These are phyloP conservation scores for Aphidius gifuensis DNA, from an alignment of 1,140 invertebrate species.

Conservation along the genomic window DNA sequence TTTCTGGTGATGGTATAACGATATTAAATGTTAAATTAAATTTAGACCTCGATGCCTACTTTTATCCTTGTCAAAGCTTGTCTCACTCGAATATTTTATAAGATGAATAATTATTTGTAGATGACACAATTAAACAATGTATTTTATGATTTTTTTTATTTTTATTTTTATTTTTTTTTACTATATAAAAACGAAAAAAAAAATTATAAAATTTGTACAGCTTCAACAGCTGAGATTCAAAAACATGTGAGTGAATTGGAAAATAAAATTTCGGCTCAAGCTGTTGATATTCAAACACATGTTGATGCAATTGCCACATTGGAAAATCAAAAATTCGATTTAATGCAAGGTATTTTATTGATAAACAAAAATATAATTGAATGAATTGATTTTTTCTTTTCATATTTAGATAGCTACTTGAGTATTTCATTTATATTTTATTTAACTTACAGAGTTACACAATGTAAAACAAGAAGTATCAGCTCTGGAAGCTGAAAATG, in stretches of 20 bases:
- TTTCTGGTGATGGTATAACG: conserved; percentile 41
- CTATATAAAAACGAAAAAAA: conserved; percentile 5
- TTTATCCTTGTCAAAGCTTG: conserved; percentile 55
- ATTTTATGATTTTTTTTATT: neutral
- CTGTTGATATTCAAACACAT: conserved; percentile 52
- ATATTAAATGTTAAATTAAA: conserved; percentile 28
- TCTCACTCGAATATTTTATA: conserved; percentile 37
- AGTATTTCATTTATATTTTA: neutral
- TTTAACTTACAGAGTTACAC: conserved; percentile 58
- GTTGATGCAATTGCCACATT: conserved; percentile 62
- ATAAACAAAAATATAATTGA: conserved; percentile 11
- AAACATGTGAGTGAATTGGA: conserved; percentile 44
- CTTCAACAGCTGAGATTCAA: conserved; percentile 47
- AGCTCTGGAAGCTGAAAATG: conserved; percentile 61
- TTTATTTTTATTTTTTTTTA: conserved; percentile 24
- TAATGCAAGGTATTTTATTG: conserved; percentile 59
- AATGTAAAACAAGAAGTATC: conserved; percentile 58
- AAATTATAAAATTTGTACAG: conserved; percentile 45
- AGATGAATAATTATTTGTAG: conserved; percentile 34
- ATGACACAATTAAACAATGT: conserved; percentile 7
- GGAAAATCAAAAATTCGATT: conserved; percentile 66
- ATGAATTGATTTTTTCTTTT: conserved; percentile 18
- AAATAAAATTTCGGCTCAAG: conserved; percentile 46
- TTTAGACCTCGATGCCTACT: conserved; percentile 48
- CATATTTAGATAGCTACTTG: neutral